Base-by-base conservation (phyloP, 2,113 vertebrate genomes). In the Entelurus aequoreus region DNA sequence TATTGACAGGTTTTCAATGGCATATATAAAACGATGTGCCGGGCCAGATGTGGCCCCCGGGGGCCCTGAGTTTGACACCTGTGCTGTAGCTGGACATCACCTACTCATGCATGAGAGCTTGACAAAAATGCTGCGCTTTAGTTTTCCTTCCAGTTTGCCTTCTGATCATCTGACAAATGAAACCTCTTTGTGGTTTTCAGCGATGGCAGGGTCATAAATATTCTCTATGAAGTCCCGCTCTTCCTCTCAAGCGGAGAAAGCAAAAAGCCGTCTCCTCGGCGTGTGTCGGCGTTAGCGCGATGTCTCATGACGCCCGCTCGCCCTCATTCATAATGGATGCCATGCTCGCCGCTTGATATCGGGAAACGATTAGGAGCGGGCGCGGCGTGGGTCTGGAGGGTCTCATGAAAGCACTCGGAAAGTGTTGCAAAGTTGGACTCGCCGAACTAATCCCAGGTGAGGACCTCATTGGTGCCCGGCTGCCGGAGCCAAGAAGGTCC, bases 401-500 rank as follows among this genome's bases (percentile, higher is more conserved):
- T 6, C 11, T 21, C 2, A 48, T 48, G 28, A 48, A 60, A 60
- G 46, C 51, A 53, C 51, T 60, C 48, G 48, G 19, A 60, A 60
- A 47, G 12, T 60, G 28, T 60, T 60, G 58, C 44, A 48, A 35
- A 48, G 9, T 35, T 60, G 11, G 38, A 44, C 12, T 53, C 51
- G 49, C 49, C 7, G 49, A 5, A 12, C 28, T 53, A 10, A 53
- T 53, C 51, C 51, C 51, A 53, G 51, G 51, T 53, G 51, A 53
- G n/a, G 15, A 6, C n/a, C 79, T 79, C 69, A 82, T 79, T 69
- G 62, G 48, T 78, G 42, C 42, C 42, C 42, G 12, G 10, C 5
- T 46, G 12, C 11, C 42, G 4, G 42, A 46, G 42, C 42, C 42
- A 12, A 46, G 42, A 46, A 46, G 42, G 42, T 46, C 42, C 42